These are phyloP conservation scores for Cheilosia scutellata DNA, from an alignment of 2,888 invertebrate genomes.

Conservation along the genomic window DNA sequence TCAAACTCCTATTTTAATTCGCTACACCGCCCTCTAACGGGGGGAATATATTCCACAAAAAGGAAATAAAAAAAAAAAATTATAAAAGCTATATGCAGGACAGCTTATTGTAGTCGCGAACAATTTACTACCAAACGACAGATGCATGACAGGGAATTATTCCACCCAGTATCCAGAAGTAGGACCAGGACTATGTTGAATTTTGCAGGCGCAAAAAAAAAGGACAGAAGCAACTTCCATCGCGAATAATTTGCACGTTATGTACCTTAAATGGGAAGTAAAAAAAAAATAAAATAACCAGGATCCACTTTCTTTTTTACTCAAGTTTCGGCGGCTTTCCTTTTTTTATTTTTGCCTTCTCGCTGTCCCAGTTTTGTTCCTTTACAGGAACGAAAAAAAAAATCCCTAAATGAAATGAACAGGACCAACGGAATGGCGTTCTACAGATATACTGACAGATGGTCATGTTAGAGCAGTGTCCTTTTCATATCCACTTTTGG, in stretches of 20 bases:
- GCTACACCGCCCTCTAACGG: not conserved
- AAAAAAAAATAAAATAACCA: constrained; percentile 3
- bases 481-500: constrained; percentile 50
- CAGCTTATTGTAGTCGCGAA: constrained; percentile 72
- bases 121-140: constrained; percentile 73
- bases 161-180: constrained; percentile 43
- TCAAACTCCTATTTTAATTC: constrained; percentile 1
- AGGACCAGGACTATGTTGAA: not conserved
- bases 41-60: not conserved
- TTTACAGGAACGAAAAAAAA: not conserved
- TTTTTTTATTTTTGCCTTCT: constrained; percentile 1
- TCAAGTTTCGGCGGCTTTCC: constrained; percentile 31
- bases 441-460: constrained; percentile 33
- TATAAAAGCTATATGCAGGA: constrained; percentile 51
- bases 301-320: constrained; percentile 26
- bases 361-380: not conserved
- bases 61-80: constrained; percentile 14
- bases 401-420: constrained; percentile 43
- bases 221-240: constrained; percentile 20
- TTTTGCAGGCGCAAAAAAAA: constrained; percentile 37
- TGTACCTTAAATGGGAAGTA: constrained; percentile 49
- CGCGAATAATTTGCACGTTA: constrained; percentile 71
- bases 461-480: constrained; percentile 62
- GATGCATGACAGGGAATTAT: constrained; percentile 73
- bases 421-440: not conserved